Evolutionary conservation across 2,888 invertebrate genomes (phyloP).

Genomic region (Hybos culiciformis): DNA sequence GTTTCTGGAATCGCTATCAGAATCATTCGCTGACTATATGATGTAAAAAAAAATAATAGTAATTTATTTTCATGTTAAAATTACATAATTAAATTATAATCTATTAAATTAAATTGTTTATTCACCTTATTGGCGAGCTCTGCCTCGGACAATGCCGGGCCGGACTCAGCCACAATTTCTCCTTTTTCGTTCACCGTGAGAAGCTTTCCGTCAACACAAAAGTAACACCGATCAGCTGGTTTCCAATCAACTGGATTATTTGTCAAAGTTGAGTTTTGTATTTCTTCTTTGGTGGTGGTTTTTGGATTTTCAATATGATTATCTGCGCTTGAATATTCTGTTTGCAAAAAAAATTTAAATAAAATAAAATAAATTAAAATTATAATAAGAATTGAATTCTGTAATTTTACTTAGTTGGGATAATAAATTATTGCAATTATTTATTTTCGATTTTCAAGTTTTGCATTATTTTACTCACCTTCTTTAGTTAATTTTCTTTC

Average conservation of each 20-base stretch:
- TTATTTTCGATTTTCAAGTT: not conserved
- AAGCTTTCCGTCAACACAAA: constrained; percentile 65
- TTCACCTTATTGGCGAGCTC: constrained; percentile 27
- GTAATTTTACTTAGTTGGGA: not conserved
- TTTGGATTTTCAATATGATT: constrained; percentile 19
- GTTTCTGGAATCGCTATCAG: constrained; percentile 52
- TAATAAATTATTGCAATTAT: not conserved
- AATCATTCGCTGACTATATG: constrained; percentile 41
- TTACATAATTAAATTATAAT: too few relatives aligned
- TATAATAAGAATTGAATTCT: not conserved
- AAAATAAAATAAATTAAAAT: not conserved
- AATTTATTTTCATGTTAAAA: too few relatives aligned
- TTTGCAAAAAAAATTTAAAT: too few relatives aligned
- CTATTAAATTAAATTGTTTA: too few relatives aligned
- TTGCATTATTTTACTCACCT: not conserved
- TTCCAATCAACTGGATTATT: constrained; percentile 54
- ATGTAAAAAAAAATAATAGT: not conserved
- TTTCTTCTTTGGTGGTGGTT: constrained; percentile 18
- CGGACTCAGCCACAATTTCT: constrained; percentile 36
- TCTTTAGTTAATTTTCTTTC: not conserved
- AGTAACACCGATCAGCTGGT: constrained; percentile 72
- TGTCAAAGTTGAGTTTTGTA: too few relatives aligned
- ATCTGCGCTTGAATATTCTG: too few relatives aligned
- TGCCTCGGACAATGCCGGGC: constrained; percentile 28
- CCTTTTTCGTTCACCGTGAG: constrained; percentile 38